Evolutionary conservation across 2,888 invertebrate species (phyloP), one percentile per base, ranked within the genome.

Genomic region (Venusia cambrica): DNA sequence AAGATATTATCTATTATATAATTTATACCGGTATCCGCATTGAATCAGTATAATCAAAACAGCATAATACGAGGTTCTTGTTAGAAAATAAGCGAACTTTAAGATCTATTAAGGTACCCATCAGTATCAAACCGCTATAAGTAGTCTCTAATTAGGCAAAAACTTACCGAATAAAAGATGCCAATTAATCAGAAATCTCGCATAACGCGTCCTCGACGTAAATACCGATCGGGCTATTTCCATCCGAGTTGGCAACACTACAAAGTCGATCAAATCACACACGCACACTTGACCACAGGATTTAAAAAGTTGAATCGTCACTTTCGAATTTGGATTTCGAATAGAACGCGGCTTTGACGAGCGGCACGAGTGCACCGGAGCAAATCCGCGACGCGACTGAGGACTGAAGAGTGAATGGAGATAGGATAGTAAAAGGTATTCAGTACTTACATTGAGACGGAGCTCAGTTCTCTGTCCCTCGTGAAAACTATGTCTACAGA

Each of bases 181-280:
- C 38, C 53, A 52, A 59, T 58, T 54, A 49, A 62, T 60, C 61
- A 54, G 38, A 44, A 42, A 26, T 47, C 38, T 30, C 50, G 53
- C 48, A 54, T 50, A 44, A 30, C 30, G 43, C 54, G 65, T 56
- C 65, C 63, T 57, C 64, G 65, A 57, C 61, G 45, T 61, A 68
- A 69, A 69, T 66, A 68, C n/a, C n/a, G n/a, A n/a, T 62, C 55
- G 62, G 46, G 60, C 61, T 70, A 70, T 70, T 70, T 68, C 54
- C 39, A 66, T 61, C 67, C 51, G 48, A 56, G 60, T 50, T 65
- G 52, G 52, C 57, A 54, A 54, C 47, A 32, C 46, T 38, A 54
- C 55, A 53, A 59, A 58, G 53, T 59, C 51, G 51, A 35, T 26
- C 14, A 28, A 26, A 41, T 29, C 24, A 19, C 35, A 29, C 38